Evolutionary conservation across 2,797 vertebrate species (phyloP), one percentile per base, ranked within the genome.

Genomic region (Mormyrops boulengeri): DNA sequence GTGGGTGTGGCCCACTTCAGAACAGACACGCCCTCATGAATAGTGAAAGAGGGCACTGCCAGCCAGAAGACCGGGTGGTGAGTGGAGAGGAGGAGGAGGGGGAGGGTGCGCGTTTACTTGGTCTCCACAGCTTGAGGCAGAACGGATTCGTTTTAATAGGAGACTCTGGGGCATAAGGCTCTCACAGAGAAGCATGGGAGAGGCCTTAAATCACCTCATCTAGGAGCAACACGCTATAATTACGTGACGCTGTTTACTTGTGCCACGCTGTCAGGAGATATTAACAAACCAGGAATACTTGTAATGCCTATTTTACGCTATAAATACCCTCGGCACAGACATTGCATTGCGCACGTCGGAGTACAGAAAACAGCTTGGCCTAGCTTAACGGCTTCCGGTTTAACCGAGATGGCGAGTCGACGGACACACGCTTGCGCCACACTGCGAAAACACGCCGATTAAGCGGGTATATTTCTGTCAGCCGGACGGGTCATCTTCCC

Each of bases 11-110:
- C 91, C 80, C 26, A 38, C 55, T 41, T 53, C 34, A 14, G 55
- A 92, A 94, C 93, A 94, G 91, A 94, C 69, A 80, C 92, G 92
- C 92, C 73, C 92, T 95, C 92, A 92, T 92, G 92, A 91, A 91
- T 93, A 89, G 90, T 93, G 94, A 89, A 94, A 89, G 69, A 2
- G 17, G 55, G 44, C 44, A 73, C 84, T 60, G 30, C 12, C 19
- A 57, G 85, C 30, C 52, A 82, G 55, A 4, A 57, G 86, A 53
- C 19, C 53, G 38, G 86, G 7, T 30, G 26, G 26, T 30, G 26
- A 30, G 22, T 11, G 80, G 8, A 2, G 30, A 7, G 30, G 73
- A 17, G 5, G 22, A 12, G 0, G 3, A 30, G 19, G 2, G 5
- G 26, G 22, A 11, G 26, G 49, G 11, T 4, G 84, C 49, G 7